These are phyloP conservation scores for Sphyrna mokarran DNA, from an alignment of 2,113 vertebrate species.

Conservation along the genomic window DNA sequence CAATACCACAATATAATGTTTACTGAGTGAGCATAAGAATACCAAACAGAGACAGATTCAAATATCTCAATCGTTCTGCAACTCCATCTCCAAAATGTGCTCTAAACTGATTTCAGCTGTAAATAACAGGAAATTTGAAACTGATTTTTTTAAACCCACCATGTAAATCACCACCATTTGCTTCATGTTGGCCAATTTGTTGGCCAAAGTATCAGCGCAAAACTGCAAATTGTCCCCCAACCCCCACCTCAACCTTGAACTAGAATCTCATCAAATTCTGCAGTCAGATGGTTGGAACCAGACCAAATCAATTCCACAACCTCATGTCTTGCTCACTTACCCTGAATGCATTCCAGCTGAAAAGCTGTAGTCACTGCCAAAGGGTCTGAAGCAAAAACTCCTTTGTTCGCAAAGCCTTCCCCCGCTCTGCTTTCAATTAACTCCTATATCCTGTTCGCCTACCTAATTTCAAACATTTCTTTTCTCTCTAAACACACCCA, in stretches of 20 bases:
- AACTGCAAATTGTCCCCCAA: background rate
- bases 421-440: slow-evolving; percentile 27
- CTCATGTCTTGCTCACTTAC: slow-evolving; percentile 23
- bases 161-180: background rate
- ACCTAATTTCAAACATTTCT: slow-evolving; percentile 11
- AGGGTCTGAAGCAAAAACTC: slow-evolving; percentile 19
- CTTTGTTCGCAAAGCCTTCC: slow-evolving; percentile 26
- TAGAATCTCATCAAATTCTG: background rate
- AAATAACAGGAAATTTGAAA: background rate
- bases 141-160: background rate
- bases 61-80: background rate
- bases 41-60: background rate
- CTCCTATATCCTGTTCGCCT: slow-evolving; percentile 24
- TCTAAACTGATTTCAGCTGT: background rate
- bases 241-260: background rate
- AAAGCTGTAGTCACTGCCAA: slow-evolving; percentile 20
- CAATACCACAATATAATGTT: background rate
- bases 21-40: background rate
- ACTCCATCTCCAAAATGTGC: background rate
- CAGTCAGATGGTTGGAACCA: background rate
- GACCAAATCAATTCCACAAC: slow-evolving; percentile 28
- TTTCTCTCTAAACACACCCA: background rate
- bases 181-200: background rate
- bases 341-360: slow-evolving; percentile 28
- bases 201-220: background rate